Evolutionary conservation across 2,888 invertebrate genomes (phyloP).

Genomic region (Pandemis corylana): DNA sequence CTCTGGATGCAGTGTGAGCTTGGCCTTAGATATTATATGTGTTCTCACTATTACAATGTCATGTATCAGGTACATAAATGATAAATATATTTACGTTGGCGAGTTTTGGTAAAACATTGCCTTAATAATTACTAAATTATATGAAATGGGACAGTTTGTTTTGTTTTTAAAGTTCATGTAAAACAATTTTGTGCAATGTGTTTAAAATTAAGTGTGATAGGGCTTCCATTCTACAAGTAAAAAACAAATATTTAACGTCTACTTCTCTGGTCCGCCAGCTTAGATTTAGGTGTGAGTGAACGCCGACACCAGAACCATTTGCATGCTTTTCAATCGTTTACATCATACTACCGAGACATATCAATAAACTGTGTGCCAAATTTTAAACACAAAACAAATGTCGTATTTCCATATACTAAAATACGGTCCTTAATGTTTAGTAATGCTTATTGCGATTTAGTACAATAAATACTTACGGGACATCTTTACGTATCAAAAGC

Average conservation of each 20-base stretch:
- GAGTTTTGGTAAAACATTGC: constrained; percentile 27
- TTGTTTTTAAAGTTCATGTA: constrained; percentile 38
- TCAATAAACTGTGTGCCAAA: constrained; percentile 76
- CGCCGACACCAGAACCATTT: constrained; percentile 1
- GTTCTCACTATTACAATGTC: constrained; percentile 15
- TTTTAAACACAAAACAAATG: constrained; percentile 56
- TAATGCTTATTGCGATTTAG: constrained; percentile 48
- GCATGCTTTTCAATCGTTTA: constrained; percentile 2
- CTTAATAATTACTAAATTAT: constrained; percentile 44
- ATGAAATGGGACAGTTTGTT: constrained; percentile 65
- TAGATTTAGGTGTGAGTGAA: background rate
- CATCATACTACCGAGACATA: constrained; percentile 60
- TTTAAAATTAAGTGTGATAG: constrained; percentile 48
- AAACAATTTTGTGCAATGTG: constrained; percentile 28
- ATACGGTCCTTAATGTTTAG: constrained; percentile 45
- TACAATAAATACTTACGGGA: constrained; percentile 47
- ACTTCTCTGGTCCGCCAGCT: background rate
- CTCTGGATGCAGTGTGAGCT: constrained; percentile 26
- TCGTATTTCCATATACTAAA: constrained; percentile 63
- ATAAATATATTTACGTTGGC: constrained; percentile 20
- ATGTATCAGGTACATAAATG: constrained; percentile 20
- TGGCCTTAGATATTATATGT: constrained; percentile 22
- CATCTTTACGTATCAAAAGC: constrained; percentile 44
- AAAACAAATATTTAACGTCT: constrained; percentile 3
- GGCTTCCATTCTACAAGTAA: constrained; percentile 54